Conservation (phyloP, 2,797 vertebrate species). For the Amazonetta brasiliensis region DNA sequence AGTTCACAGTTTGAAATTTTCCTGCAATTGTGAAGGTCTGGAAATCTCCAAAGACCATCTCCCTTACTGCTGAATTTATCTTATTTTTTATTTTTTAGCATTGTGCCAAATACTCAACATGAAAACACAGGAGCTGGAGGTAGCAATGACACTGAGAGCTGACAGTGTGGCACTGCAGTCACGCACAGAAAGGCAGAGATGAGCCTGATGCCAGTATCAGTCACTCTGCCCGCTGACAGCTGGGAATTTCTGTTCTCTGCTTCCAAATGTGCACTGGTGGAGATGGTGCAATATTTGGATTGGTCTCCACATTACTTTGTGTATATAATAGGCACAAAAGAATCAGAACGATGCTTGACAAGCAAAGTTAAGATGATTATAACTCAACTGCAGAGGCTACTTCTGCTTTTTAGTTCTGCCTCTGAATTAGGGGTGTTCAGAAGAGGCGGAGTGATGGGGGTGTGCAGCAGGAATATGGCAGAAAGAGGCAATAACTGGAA, state of each 20-base stretch:
- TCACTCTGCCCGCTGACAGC: background rate
- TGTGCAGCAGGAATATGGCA: background rate
- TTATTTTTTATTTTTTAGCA: background rate
- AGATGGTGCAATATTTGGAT: background rate
- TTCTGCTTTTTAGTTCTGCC: background rate
- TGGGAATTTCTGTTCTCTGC: background rate
- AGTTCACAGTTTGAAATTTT: background rate
- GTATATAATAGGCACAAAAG: background rate
- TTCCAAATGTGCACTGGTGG: background rate
- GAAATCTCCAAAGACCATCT: background rate
- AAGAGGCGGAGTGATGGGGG: background rate
- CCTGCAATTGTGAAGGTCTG: background rate
- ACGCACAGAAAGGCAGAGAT: background rate
- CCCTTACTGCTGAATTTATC: background rate
- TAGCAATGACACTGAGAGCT: background rate
- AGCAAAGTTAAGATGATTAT: background rate
- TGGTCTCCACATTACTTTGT: background rate
- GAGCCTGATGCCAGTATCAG: background rate
- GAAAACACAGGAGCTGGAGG: background rate
- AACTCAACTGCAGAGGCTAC: background rate
- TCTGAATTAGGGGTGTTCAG: background rate
- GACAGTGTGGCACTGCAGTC: background rate
- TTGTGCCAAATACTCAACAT: background rate
- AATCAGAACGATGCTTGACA: rapidly evolving
- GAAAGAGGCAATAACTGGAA: background rate